Base-by-base conservation (phyloP, 2,113 vertebrate species). In the Setophaga coronata region DNA sequence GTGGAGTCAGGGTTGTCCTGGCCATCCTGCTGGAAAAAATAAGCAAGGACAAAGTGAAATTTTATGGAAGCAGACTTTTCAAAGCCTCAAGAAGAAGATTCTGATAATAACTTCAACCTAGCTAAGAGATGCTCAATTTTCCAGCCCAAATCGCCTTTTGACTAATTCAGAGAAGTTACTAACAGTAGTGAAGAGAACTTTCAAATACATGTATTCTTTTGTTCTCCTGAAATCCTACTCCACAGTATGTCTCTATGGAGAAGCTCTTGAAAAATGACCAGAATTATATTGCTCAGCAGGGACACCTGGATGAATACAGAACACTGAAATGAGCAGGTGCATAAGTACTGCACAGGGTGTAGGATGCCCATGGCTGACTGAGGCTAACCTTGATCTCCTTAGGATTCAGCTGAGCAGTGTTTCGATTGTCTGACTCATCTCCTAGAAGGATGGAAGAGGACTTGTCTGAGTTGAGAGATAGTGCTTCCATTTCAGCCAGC, bases 401-500 rank as follows among this genome's bases (percentile, higher is more conserved):
- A 7, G 97, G 94, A 95, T 98, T 97, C 81, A 98, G 97, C 10
- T 98, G 99, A 90, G 98, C 98, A 83, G 97, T 86, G 1, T 98
- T 98, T 78, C 97, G 98, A 78, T 99, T 99, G n/a, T 99, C 99
- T 70, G 98, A 98, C 95, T 99, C 99, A 19, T 99, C 99, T 6
- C 99, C 99, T 88, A 99, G 97, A 51, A 98, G 97, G 60, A 99
- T 98, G 58, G 99, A 99, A 4, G 99, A 99, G 51, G 99, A 99
- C 97, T 99, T 99, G 97, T 99, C 99, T 40, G 99, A 99, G 95
- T 98, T 99, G 96, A 99, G 97, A 51, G 99, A 99, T 42, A 99
- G 98, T 58, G 98, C 99, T 98, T 99, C 99, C 56, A 99, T 99
- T 98, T 99, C 99, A 2, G 99, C 99, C 98, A 99, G 98, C 96